Evolutionary conservation across 2,113 vertebrate genomes (phyloP).

Genomic region (Butorides virescens): DNA sequence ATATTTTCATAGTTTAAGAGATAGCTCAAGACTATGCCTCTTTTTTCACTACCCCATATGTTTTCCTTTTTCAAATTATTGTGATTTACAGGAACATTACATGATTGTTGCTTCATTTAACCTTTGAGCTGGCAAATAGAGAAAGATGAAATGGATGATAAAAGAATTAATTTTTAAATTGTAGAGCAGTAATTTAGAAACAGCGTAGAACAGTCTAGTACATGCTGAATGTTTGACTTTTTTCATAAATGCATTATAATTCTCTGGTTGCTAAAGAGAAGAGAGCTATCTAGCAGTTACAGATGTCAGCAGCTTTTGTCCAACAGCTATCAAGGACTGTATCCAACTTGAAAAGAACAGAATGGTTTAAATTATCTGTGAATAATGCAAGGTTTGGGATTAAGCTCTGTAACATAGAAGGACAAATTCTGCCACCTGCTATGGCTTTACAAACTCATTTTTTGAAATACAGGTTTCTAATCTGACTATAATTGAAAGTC

Average conservation of each 20-base stretch:
- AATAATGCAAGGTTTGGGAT: neutral
- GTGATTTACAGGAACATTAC: neutral
- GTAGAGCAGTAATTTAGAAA: neutral
- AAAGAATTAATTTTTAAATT: neutral
- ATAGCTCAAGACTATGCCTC: neutral
- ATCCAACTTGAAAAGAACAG: conserved; percentile 7
- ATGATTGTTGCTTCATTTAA: neutral
- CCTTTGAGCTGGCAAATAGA: neutral
- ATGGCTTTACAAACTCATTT: neutral
- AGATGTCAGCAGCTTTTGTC: conserved; percentile 51
- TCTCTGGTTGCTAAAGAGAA: neutral
- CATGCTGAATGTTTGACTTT: neutral
- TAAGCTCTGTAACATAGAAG: neutral
- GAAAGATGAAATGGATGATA: neutral
- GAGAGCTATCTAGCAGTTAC: neutral
- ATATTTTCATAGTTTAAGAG: neutral
- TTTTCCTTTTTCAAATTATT: neutral
- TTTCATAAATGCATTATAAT: neutral
- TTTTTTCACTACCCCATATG: neutral
- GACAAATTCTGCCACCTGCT: neutral
- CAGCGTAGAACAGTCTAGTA: neutral
- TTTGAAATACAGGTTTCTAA: neutral
- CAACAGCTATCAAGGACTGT: conserved; percentile 36
- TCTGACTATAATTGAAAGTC: neutral
- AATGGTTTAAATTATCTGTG: conserved; percentile 31